phyloP scores from a whole-genome alignment of 2,888 invertebrate genomes.

The Synanthedon tipuliformis region DNA sequence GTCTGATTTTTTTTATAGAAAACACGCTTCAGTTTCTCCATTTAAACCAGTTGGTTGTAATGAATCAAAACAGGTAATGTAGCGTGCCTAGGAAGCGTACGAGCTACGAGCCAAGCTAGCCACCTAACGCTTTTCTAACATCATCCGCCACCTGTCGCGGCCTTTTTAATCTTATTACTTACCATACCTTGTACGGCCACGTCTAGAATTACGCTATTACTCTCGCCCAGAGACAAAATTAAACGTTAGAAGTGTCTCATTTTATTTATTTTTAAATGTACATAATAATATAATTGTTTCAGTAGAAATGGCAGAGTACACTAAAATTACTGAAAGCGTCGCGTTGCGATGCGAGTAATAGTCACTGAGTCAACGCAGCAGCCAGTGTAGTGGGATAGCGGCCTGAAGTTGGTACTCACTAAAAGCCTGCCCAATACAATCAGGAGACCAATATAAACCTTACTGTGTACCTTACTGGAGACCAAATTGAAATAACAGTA shows the following conservation, averaged over 20 bases:
- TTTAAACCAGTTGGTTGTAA: not conserved
- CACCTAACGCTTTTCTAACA: slow-evolving; percentile 56
- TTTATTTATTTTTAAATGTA: not conserved
- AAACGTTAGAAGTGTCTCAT: slow-evolving; percentile 21
- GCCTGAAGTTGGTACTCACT: too few relatives aligned
- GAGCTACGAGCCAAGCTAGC: slow-evolving; percentile 7
- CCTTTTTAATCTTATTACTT: slow-evolving; percentile 65
- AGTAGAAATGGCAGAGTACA: too few relatives aligned
- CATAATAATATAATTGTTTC: not conserved
- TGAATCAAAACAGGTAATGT: not conserved
- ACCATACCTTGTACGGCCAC: slow-evolving; percentile 53
- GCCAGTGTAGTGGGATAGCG: too few relatives aligned
- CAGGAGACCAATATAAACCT: too few relatives aligned
- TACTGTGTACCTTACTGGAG: too few relatives aligned
- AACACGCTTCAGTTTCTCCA: too few relatives aligned
- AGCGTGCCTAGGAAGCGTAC: slow-evolving; percentile 13
- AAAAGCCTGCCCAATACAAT: too few relatives aligned
- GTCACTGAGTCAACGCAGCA: too few relatives aligned
- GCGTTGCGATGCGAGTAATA: too few relatives aligned
- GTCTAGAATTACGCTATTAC: slow-evolving; percentile 61
- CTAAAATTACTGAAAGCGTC: too few relatives aligned
- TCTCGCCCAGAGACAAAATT: slow-evolving; percentile 9
- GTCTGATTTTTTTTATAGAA: too few relatives aligned
- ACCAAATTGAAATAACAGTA: too few relatives aligned
- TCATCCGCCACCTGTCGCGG: slow-evolving; percentile 53